Evolutionary conservation across 2,888 invertebrate species (phyloP), one percentile per base, ranked within the genome.

Genomic region (Allygus modestus): DNA sequence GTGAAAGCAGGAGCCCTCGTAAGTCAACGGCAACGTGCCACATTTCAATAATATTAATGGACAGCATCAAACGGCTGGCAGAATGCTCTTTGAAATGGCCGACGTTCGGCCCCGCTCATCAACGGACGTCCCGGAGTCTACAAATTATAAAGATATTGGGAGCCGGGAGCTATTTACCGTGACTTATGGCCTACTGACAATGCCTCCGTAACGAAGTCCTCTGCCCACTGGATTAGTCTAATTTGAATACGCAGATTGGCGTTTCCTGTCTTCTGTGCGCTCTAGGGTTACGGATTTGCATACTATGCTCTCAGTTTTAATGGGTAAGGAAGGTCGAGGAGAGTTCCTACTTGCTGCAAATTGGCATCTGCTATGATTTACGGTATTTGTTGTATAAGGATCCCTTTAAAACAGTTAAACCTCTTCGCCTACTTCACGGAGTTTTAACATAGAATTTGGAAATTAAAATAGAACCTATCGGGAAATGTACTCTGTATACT

Each of bases 11-110:
- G 11, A 69, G 69, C 37, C 69, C 69, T 12, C 51, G 77, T 77
- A 33, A 51, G 46, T 77, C 17, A 73, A 43, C 4, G 23, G 41
- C 33, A 73, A 37, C 73, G 41, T 17, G 31, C 51, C 77, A 28
- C 51, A 51, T 77, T 77, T 77, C 77, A 77, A 77, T 77, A 77
- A 77, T 77, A 77, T 77, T 77, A 77, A 77, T 77, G 77, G 51
- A 77, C 33, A 33, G 51, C 77, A 77, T 77, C 77, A 77, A 43
- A 51, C 77, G 23, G 31, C 51, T 46, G 77, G 77, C 77, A 77
- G 77, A 77, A 77, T 43, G 15, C 46, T 23, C 82, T 82, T 82
- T 82, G 82, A 82, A 46, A 82, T 82, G 71, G 82, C 82, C 82
- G 82, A 33, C 82, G n/a, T 37, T 65, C 51, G 28, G 26, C n/a